phyloP scores from a whole-genome alignment of 2,888 invertebrate genomes.

The Parelbella ahira region DNA sequence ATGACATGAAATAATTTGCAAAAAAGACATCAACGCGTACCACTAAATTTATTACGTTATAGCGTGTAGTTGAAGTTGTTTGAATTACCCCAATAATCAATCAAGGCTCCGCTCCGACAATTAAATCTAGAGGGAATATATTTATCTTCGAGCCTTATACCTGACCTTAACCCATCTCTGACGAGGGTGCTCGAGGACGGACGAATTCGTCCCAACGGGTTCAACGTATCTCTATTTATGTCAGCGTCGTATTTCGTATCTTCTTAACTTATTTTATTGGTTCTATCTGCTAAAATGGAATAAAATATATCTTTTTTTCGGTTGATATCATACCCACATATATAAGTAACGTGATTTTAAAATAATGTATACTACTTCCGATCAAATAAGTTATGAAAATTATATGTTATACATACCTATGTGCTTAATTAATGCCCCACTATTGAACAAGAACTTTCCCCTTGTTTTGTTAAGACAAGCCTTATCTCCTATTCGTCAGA shows the following conservation, averaged over 20 bases:
- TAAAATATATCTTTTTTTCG: constrained; percentile 5
- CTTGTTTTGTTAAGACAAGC: no score
- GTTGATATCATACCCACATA: neutral
- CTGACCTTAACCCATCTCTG: constrained; percentile 36
- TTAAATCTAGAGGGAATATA: constrained; percentile 31
- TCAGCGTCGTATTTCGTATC: constrained; percentile 10
- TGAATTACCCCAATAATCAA: constrained; percentile 35
- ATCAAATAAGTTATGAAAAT: no score
- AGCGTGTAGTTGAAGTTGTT: no score
- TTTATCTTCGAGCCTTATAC: constrained; percentile 24
- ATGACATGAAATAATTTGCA: no score
- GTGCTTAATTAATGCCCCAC: no score
- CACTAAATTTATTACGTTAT: no score
- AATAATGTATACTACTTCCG: no score
- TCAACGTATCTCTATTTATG: constrained; percentile 29
- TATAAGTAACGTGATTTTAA: no score
- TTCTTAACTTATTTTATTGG: constrained; percentile 16
- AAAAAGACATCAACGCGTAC: no score
- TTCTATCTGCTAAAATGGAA: neutral
- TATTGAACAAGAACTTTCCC: no score
- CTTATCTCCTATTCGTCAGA: no score
- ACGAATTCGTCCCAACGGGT: constrained; percentile 29
- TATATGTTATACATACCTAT: no score
- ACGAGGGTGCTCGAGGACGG: constrained; percentile 37
- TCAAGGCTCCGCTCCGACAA: constrained; percentile 32